Conservation (phyloP, 37 sponge, comb jelly and placozoan genomes). For the Crambe crambe region DNA sequence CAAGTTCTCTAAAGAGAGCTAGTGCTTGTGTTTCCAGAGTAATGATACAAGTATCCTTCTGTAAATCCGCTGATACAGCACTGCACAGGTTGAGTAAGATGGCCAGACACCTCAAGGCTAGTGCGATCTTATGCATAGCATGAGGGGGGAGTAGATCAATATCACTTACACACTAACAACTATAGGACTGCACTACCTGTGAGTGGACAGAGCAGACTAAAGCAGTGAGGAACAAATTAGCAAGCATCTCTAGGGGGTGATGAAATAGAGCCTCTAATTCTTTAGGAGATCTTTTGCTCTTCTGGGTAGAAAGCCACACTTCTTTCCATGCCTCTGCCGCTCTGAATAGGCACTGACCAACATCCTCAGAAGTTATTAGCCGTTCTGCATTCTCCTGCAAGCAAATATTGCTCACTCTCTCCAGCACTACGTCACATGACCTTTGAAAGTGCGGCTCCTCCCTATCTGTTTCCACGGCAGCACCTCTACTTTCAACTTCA, state of each 20-base stretch:
- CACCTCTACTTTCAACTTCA: not conserved
- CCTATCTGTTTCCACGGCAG: not conserved
- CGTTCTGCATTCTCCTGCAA: not conserved
- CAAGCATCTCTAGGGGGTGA: not conserved
- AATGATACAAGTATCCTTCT: not conserved
- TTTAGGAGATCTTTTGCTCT: not conserved
- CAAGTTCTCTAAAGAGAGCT: not conserved
- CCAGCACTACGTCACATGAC: not conserved
- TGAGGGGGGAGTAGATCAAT: too few species aligned
- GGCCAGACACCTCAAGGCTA: constrained; percentile 3
- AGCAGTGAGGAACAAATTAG: constrained; percentile 3
- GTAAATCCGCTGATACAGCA: not conserved
- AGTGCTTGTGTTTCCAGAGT: not conserved
- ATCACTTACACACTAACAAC: not conserved
- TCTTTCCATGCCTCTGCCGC: constrained; percentile 24
- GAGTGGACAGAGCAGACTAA: constrained; percentile 1
- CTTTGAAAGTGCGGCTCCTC: not conserved
- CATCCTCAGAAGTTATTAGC: not conserved
- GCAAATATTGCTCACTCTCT: not conserved
- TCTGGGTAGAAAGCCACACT: not conserved
- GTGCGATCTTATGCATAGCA: too few species aligned
- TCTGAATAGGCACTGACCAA: not conserved
- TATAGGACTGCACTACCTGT: constrained; percentile 6
- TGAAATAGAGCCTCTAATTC: not conserved
- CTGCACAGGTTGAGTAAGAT: not conserved